These are phyloP conservation scores for Noctua janthe DNA, from an alignment of 2,888 invertebrate genomes.

Conservation along the genomic window DNA sequence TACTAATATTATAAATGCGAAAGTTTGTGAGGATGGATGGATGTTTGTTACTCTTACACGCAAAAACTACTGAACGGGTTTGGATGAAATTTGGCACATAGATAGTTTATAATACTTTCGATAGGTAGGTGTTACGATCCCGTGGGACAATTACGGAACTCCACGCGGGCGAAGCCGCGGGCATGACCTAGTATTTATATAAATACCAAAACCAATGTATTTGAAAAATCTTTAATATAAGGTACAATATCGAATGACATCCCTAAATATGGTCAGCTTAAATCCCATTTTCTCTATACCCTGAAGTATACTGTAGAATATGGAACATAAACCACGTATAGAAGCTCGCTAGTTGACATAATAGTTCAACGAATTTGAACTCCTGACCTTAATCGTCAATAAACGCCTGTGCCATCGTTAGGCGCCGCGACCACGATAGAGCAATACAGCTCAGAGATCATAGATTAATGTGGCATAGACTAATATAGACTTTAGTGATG, in stretches of 20 bases:
- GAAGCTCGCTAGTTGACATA: slow-evolving; percentile 8
- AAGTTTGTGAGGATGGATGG: no score
- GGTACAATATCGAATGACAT: background rate
- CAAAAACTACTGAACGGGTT: no score
- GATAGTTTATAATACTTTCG: no score
- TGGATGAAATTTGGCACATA: no score
- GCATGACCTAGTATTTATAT: no score
- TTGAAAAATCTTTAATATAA: background rate
- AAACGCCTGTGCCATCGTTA: slow-evolving; percentile 38
- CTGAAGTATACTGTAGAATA: background rate
- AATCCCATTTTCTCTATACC: background rate
- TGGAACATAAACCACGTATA: background rate
- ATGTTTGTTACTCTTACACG: no score
- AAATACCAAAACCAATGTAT: background rate
- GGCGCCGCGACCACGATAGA: slow-evolving; percentile 19
- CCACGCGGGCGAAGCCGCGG: no score
- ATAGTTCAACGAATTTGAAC: slow-evolving; percentile 50
- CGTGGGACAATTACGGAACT: no score
- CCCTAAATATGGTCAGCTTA: background rate
- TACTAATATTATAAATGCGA: no score
- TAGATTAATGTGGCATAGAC: slow-evolving; percentile 44
- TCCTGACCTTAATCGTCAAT: slow-evolving; percentile 55
- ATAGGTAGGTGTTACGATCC: no score
- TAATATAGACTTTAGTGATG: slow-evolving; percentile 18
- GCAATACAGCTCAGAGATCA: slow-evolving; percentile 25